Base-by-base conservation (phyloP, 1,140 invertebrate species). In the Calephelis virginiensis region DNA sequence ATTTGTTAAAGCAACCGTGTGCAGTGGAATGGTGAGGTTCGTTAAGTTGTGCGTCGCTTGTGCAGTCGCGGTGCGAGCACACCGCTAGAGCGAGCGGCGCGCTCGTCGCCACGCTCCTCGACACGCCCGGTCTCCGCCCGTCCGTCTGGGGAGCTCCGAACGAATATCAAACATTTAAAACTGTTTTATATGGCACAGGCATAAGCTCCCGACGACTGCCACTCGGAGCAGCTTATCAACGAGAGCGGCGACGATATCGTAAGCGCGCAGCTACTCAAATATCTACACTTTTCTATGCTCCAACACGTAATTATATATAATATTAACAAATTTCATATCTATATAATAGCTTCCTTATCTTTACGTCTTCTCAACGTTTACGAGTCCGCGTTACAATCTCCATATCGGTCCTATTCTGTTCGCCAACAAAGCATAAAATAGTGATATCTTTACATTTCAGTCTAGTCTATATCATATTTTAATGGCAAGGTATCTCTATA, bases 401-500 rank as follows among this genome's bases (percentile, higher is more conserved):
- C 72, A 71, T 76, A 79, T 83, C 73, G 74, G 66, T 78, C 78
- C 80, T 81, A 85, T 82, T 76, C 81, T 78, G 78, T 87, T 83
- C 86, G 85, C 84, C 85, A 91, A 89, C 85, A 89, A 86, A 91
- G 86, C 89, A 91, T 91, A 87, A 89, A 90, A 89, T 91, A 91
- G 83, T 91, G 89, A 91, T 91, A 91, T 90, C 80, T 88, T 90
- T 89, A 91, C 83, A 89, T 84, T 81, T 91, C 89, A 91, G 89
- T 91, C 86, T 91, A 91, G 84, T 87, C 86, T 89, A 89, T 89
- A 87, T 89, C 87, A 91, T 89, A 76, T 89, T 76, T 87, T 83
- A 87, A 86, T 89, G 89, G 89, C 89, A 91, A 91, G 89, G 89
- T 89, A 85, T 88, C 81, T 85, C 89, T 91, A 89, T 89, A 91